Percentiles rank a stretch among this genome's conserved stretches.
Conservation (phyloP, 1,140 invertebrate species). For the Agrypnia vestita region DNA sequence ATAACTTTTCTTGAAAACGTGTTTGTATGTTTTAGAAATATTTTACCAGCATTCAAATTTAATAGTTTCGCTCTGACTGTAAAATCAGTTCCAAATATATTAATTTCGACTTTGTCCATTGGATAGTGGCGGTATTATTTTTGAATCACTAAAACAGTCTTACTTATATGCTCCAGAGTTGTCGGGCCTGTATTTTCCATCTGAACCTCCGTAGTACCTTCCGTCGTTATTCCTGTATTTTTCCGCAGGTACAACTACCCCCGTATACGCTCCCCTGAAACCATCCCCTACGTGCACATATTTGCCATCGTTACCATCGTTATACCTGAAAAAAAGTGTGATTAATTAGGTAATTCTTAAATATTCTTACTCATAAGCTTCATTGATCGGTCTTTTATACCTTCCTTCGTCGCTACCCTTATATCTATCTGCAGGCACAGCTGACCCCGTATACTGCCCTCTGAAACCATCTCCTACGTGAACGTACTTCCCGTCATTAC, state of each 20-base stretch:
- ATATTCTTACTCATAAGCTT: too few relatives aligned
- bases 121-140: too few relatives aligned
- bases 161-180: constrained; percentile 63
- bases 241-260: neutral
- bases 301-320: constrained; percentile 43
- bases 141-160: neutral
- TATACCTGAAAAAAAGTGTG: constrained; percentile 40
- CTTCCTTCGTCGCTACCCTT: constrained; percentile 44
- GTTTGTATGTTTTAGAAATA: too few relatives aligned
- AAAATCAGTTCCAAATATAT: too few relatives aligned
- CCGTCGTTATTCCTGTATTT: constrained; percentile 38
- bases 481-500: constrained; percentile 52
- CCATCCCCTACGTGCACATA: constrained; percentile 58
- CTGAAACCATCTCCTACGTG: constrained; percentile 53
- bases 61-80: too few relatives aligned
- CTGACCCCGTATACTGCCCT: constrained; percentile 40
- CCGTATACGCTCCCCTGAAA: constrained; percentile 41
- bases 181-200: constrained; percentile 62
- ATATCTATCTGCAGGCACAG: neutral
- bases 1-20: too few relatives aligned
- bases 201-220: constrained; percentile 18
- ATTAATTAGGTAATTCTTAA: too few relatives aligned
- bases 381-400: too few relatives aligned
- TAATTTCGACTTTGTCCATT: too few relatives aligned
- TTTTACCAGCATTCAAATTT: too few relatives aligned